These are phyloP conservation scores for Chloroceryle aenea DNA, from an alignment of 2,113 vertebrate species.

Conservation along the genomic window DNA sequence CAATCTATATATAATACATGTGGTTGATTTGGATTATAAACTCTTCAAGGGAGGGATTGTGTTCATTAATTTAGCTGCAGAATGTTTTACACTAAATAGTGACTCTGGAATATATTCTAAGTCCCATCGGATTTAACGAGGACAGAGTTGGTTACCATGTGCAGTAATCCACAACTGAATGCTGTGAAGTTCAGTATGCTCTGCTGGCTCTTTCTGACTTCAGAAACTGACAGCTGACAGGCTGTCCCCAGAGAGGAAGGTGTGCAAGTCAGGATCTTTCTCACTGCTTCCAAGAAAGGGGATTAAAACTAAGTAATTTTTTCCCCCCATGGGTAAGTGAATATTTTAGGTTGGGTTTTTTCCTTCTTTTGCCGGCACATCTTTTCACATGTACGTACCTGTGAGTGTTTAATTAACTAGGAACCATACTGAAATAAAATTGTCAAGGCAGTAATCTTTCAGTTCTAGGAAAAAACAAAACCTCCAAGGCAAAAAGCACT, in stretches of 20 bases:
- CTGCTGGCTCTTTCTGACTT: not conserved
- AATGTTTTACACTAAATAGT: not conserved
- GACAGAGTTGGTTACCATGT: not conserved
- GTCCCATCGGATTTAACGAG: not conserved
- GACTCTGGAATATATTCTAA: not conserved
- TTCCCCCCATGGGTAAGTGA: not conserved
- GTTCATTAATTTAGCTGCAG: not conserved
- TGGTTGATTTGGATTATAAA: not conserved
- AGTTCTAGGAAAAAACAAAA: conserved; percentile 2
- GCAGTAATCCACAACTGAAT: not conserved
- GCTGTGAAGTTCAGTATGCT: not conserved
- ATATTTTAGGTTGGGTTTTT: not conserved
- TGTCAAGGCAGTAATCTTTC: not conserved
- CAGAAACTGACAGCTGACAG: not conserved
- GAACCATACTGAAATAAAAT: not conserved
- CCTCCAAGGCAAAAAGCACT: not conserved
- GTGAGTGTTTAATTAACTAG: not conserved
- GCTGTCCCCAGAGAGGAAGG: not conserved
- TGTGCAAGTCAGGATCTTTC: not conserved
- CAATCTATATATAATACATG: not conserved
- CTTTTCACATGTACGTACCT: not conserved
- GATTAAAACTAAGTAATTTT: not conserved
- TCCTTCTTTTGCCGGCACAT: not conserved
- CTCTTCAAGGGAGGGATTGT: not conserved
- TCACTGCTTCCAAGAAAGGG: not conserved